Evolutionary conservation across 2,888 invertebrate species (phyloP), one percentile per base, ranked within the genome.

Genomic region (Ethmia dodecea): DNA sequence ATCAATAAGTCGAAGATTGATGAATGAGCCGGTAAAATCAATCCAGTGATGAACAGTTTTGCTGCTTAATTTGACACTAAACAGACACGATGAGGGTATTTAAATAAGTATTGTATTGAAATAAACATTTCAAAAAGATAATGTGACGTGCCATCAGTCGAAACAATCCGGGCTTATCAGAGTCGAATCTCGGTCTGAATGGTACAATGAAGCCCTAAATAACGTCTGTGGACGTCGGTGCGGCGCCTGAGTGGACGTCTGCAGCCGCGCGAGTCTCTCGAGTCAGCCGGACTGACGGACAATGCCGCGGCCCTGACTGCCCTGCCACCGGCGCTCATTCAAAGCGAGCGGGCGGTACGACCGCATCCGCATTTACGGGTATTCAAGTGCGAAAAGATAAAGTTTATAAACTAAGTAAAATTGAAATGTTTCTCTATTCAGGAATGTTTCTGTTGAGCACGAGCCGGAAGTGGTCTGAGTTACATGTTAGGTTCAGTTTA

Each of bases 191-290:
- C 54, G 52, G 55, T 55, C 53, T 66, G 68, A 72, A 68, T 69
- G 74, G 73, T 67, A 84, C 84, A 84, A 84, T 84, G 79, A 81
- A 68, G 73, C 76, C 59, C 62, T 84, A 84, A 84, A 84, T 84
- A 79, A 84, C 77, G 61, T 62, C 53, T 38, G 55, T 28, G 59
- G 73, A 71, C 66, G 80, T 81, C 79, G 61, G 67, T 52, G 56
- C 71, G 81, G 81, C 81, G 81, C 83, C 84, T 74, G 64, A 63
- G 64, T 55, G 46, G 74, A 78, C 76, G 75, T 65, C 60, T 42
- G 50, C 47, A 50, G 54, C 56, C 55, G 58, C 58, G 61, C 61
- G 54, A 57, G 52, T n/a, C 8, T 22, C 22, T 51, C 54, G 37
- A 50, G 49, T 45, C 42, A 45, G 42, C 35, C 83, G 62, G 36